Evolutionary conservation across 2,113 vertebrate species (phyloP).

Genomic region (Pithys albifrons): DNA sequence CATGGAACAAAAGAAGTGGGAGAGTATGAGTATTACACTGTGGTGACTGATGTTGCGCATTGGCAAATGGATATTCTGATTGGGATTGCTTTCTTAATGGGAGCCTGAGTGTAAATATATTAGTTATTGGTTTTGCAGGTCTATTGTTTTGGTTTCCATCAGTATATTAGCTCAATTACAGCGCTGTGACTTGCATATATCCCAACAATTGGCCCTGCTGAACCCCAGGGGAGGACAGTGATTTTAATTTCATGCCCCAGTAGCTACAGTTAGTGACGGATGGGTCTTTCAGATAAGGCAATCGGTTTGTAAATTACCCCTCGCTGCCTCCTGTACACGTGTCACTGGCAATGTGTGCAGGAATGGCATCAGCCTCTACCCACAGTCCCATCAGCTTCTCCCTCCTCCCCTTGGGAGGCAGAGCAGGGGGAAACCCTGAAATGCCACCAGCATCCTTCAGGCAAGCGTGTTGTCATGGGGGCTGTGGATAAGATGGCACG

Average conservation of each 20-base stretch:
- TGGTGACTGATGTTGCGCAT: neutral
- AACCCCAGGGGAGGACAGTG: conserved; percentile 71
- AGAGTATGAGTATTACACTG: neutral
- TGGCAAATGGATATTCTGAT: conserved; percentile 3
- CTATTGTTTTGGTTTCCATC: conserved; percentile 48
- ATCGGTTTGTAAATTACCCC: conserved; percentile 59
- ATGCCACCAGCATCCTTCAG: conserved; percentile 28
- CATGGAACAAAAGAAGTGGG: neutral
- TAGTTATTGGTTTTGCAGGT: neutral
- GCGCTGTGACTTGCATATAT: conserved; percentile 55
- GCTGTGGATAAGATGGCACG: conserved; percentile 49
- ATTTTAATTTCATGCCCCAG: conserved; percentile 91
- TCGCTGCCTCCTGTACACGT: conserved; percentile 31
- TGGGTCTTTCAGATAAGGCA: conserved; percentile 76
- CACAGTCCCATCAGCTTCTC: neutral
- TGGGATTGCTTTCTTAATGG: neutral
- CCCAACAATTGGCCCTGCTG: conserved; percentile 69
- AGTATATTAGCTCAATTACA: conserved; percentile 79
- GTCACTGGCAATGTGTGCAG: neutral
- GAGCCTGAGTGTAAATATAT: conserved; percentile 5
- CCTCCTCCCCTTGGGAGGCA: neutral
- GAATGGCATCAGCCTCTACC: conserved; percentile 40
- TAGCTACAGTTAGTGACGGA: conserved; percentile 81
- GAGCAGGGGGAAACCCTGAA: neutral
- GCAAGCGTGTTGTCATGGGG: conserved; percentile 63